Base-by-base conservation (phyloP, 2,113 vertebrate species). In the Origma solitaria region DNA sequence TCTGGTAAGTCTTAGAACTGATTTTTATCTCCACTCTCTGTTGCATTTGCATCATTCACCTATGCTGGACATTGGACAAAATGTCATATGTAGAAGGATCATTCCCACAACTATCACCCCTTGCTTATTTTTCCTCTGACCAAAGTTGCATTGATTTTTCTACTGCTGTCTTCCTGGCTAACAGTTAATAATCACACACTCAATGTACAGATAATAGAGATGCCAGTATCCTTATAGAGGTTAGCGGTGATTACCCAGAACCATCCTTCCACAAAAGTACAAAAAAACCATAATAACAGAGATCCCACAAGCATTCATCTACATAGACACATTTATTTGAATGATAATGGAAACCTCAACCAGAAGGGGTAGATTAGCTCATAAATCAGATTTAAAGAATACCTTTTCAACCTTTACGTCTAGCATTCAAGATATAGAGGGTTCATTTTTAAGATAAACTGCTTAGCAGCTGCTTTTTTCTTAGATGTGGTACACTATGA, bases 61-160 rank as follows among this genome's bases (percentile, higher is more conserved):
- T 76, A 45, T 53, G 15, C 5, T 44, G 85, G n/a, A 65, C 27
- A 50, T 0, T 86, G 42, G 68, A 83, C 53, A 64, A 93, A 82
- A 82, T 38, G 37, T 18, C 70, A 73, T 95, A 76, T 88, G 16
- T 28, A 73, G 79, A 93, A 90, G 54, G n/a, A 61, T 72, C 58
- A 33, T 77, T 90, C 45, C 54, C n/a, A 66, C n/a, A 80, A 23
- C 50, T 54, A 54, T 61, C 62, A 69, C 10, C 31, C 7, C 38
- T 37, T 12, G 50, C 40, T 90, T 93, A 88, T 84, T 95, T 86
- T 88, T 31, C 15, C 35, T 73, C 80, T 86, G 94, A 81, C 31
- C 22, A 38, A 88, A 57, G 60, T 51, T 64, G 10, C 79, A 93
- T 92, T 96, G 90, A 93, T 92, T 96, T 95, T 93, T 77, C 51